Conservation (phyloP, 2,888 invertebrate species). For the Troides aeacus region DNA sequence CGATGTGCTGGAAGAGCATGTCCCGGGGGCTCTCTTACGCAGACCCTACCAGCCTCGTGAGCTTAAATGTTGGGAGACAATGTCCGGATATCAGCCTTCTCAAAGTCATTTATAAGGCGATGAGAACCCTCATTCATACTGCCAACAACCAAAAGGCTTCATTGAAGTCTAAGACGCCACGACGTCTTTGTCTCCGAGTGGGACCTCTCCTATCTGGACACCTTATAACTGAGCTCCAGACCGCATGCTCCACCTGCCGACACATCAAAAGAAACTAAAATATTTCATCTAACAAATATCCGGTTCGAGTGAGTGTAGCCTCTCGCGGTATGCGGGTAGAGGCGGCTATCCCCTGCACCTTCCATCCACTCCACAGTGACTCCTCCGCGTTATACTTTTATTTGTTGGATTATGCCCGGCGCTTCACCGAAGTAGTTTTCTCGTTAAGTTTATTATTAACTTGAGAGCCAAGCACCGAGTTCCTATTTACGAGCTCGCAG, state of each 20-base stretch:
- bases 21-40: no score
- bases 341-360: conserved; percentile 11
- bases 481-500: conserved; percentile 9
- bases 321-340: neutral
- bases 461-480: conserved; percentile 18
- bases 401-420: conserved; percentile 21
- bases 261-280: conserved; percentile 13
- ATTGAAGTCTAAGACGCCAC: no score
- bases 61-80: no score
- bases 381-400: conserved; percentile 21
- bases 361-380: conserved; percentile 5
- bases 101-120: no score
- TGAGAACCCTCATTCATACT: no score
- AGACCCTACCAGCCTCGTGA: no score
- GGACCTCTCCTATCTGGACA: no score
- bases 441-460: conserved; percentile 29
- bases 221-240: no score
- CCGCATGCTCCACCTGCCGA: neutral
- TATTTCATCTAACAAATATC: neutral
- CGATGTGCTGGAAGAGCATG: no score
- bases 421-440: conserved; percentile 22
- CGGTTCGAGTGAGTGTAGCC: neutral
- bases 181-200: no score
- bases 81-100: no score
- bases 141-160: no score